Base-by-base conservation (phyloP, 2,113 vertebrate genomes). In the Falco punctatus region DNA sequence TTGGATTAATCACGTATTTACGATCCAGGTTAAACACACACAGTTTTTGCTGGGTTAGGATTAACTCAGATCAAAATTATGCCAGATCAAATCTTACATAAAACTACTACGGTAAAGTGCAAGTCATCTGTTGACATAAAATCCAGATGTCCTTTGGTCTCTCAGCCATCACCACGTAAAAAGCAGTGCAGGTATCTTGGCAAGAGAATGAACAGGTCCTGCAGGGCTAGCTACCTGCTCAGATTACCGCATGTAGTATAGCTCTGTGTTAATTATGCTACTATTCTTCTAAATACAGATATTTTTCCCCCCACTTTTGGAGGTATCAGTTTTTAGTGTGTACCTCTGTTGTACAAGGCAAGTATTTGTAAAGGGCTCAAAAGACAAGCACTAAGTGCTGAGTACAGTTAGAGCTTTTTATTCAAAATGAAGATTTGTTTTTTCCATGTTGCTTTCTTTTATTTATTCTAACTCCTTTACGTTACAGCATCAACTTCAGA, bases 11-110 rank as follows among this genome's bases (percentile, higher is more conserved):
- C 38, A 30, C 7, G 4, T 55, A 35, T 22, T 32, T 46, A 19
- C 15, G 9, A 67, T n/a, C 16, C 57, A 64, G 17, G 10, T 79
- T 79, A 85, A 78, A 49, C 6, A 40, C 2, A 20, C 27, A 74
- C 19, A 49, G 28, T 79, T 80, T 85, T 57, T 64, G 32, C 28
- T 88, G 32, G 6, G 23, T 52, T 80, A 48, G 35, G 33, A 38
- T 95, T 92, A 88, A 72, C 26, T 9, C 17, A 71, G 24, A n/a
- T 71, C 9, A 79, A 33, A 90, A 75, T 51, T 38, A 90, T 5
- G 18, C 5, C 42, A 79, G n/a, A 46, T 24, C 23, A 57, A 79
- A 90, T n/a, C 3, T 79, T 26, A 65, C 0, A 0, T n/a, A 21
- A 62, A 81, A 61, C 35, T 82, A 16, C 58, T 28, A 18, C 4